Conservation (phyloP, 2,113 vertebrate species). For the Eolophus roseicapilla region DNA sequence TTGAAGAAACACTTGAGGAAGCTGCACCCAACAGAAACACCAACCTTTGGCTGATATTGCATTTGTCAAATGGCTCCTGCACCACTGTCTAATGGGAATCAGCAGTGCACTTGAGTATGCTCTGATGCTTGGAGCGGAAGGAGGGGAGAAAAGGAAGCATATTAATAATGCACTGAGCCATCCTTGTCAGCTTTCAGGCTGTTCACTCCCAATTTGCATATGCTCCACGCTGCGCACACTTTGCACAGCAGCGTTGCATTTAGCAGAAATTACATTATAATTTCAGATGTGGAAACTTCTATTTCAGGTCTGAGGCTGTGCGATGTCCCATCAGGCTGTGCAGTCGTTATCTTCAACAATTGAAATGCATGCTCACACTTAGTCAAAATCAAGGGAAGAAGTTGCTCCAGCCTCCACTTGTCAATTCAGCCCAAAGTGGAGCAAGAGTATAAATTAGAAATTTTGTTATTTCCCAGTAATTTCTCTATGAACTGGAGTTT, state of each 20-base stretch:
- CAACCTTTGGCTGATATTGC: not conserved
- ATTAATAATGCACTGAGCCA: constrained; percentile 8
- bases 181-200: not conserved
- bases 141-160: not conserved
- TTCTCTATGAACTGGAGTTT: not conserved
- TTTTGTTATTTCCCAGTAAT: not conserved
- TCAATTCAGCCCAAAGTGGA: not conserved
- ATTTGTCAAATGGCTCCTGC: not conserved
- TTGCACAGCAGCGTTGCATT: constrained; percentile 20
- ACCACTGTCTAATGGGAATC: not conserved
- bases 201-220: constrained; percentile 13
- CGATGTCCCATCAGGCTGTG: not conserved
- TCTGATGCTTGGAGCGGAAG: not conserved
- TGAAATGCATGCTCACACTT: constrained; percentile 17
- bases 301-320: not conserved
- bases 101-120: rapidly evolving
- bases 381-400: constrained; percentile 25
- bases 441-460: constrained; percentile 21
- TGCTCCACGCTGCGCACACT: constrained; percentile 26
- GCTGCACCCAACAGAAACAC: not conserved
- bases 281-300: constrained; percentile 55
- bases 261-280: constrained; percentile 66
- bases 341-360: constrained; percentile 31
- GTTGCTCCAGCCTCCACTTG: not conserved
- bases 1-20: not conserved